phyloP scores from a whole-genome alignment of 2,113 vertebrate species.

The Xyliphius kryptos region DNA sequence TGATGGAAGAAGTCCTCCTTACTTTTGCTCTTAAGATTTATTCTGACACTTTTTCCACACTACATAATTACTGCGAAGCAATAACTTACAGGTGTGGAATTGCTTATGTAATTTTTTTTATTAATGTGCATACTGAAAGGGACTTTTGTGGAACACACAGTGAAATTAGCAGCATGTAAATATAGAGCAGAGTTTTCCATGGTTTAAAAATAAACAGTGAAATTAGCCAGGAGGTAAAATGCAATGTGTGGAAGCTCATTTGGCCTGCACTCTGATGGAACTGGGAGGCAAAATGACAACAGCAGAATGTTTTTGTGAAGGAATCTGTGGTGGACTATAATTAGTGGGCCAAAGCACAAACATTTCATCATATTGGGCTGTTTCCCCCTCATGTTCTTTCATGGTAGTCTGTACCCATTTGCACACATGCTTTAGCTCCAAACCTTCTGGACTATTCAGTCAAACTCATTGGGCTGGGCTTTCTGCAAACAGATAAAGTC shows the following conservation, averaged over 20 bases:
- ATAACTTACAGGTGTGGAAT: constrained; percentile 28
- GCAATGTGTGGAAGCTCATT: constrained; percentile 37
- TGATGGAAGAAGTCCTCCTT: neutral
- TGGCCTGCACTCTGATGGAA: constrained; percentile 24
- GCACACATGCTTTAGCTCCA: constrained; percentile 35
- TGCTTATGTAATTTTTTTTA: constrained; percentile 11
- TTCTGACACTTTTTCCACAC: constrained; percentile 20
- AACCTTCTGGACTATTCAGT: constrained; percentile 28
- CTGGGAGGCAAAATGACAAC: constrained; percentile 16
- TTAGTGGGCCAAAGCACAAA: constrained; percentile 33
- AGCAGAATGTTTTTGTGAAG: constrained; percentile 28
- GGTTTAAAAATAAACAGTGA: constrained; percentile 27
- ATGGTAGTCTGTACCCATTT: constrained; percentile 21
- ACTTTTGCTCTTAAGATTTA: neutral
- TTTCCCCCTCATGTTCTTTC: constrained; percentile 17
- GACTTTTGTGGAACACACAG: constrained; percentile 34
- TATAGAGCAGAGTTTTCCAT: no score
- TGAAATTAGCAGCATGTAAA: constrained; percentile 30
- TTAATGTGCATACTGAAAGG: constrained; percentile 29
- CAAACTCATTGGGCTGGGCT: constrained; percentile 20
- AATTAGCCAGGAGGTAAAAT: constrained; percentile 38
- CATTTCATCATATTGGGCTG: constrained; percentile 33
- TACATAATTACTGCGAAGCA: constrained; percentile 12
- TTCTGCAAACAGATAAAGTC: constrained; percentile 15
- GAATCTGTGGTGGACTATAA: constrained; percentile 17